Evolutionary conservation across 1,140 invertebrate genomes (phyloP), one percentile per base, ranked within the genome.

Genomic region (Zaprionus capensis): DNA sequence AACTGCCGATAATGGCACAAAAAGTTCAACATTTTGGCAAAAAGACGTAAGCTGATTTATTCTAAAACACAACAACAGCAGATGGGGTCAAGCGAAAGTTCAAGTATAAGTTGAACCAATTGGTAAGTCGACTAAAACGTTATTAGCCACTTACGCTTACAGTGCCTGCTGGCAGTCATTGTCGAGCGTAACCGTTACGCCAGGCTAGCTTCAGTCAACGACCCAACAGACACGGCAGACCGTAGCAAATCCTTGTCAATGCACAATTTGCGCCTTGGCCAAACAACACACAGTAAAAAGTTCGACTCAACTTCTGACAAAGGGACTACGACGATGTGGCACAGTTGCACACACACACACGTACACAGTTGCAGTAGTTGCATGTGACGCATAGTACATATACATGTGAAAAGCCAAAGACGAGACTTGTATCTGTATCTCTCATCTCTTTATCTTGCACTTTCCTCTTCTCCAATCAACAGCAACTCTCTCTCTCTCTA

Each of bases 1-100:
- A 46, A 64, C 49, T 41, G 38, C 41, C 72, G 66, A 76, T 79
- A 79, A 79, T 71, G 68, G 67, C 36, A 44, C 38, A 38, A 34
- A 65, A 61, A 75, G 61, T 69, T 75, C 41, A 78, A 57, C 65
- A 69, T 78, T 64, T 65, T 71, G 28, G 38, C 53, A 58, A 73
- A 64, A 73, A 64, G 56, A 63, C 38, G 34, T 69, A 66, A 68
- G 68, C 71, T 59, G 66, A 75, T 75, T 75, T 65, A 64, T 62
- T 51, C 31, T 58, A 26, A 66, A 61, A 68, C 51, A 66, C 41
- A 12, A 66, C 53, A 66, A 26, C 17, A 34, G 9, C 9, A 11
- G 24, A 26, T 26, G 65, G 59, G 72, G 61, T 59, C 66, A 75
- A 58, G 58, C 46, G 15, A 66, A 62, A 66, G 61, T 65, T 66